Percentiles rank a stretch among this genome's conserved stretches.
These are phyloP conservation scores for Setophaga coronata DNA, from an alignment of 2,113 vertebrate species.

Conservation along the genomic window DNA sequence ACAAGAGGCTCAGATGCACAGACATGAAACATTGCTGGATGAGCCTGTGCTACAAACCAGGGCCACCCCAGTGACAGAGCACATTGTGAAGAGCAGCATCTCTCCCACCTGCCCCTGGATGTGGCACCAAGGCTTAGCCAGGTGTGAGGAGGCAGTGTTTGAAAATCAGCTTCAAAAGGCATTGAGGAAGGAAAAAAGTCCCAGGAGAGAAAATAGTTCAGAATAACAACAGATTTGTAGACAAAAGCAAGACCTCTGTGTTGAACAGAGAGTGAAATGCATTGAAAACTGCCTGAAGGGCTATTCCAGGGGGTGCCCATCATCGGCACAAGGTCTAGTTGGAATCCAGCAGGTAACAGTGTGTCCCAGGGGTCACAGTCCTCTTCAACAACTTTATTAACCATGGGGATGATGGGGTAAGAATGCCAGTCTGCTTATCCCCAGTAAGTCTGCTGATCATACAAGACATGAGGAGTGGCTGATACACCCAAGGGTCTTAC, in stretches of 20 bases:
- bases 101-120: not conserved
- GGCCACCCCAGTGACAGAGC: not conserved
- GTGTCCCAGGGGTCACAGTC: not conserved
- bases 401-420: not conserved
- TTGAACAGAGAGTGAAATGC: not conserved
- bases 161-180: not conserved
- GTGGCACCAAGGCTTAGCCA: not conserved
- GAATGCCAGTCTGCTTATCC: not conserved
- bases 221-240: not conserved
- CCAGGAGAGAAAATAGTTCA: not conserved
- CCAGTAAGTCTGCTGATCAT: not conserved
- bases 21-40: not conserved
- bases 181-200: not conserved
- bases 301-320: not conserved
- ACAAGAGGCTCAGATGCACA: constrained; percentile 2
- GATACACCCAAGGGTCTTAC: not conserved
- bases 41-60: not conserved
- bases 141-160: not conserved
- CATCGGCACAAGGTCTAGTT: not conserved
- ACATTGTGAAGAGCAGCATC: not conserved
- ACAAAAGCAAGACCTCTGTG: not conserved
- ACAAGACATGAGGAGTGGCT: not conserved
- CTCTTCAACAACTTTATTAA: not conserved
- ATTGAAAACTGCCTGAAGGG: not conserved
- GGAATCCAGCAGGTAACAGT: not conserved